Percentiles rank a stretch among this genome's conserved stretches.
phyloP scores from a whole-genome alignment of 2,113 vertebrate species.

The Loxodonta africana region DNA sequence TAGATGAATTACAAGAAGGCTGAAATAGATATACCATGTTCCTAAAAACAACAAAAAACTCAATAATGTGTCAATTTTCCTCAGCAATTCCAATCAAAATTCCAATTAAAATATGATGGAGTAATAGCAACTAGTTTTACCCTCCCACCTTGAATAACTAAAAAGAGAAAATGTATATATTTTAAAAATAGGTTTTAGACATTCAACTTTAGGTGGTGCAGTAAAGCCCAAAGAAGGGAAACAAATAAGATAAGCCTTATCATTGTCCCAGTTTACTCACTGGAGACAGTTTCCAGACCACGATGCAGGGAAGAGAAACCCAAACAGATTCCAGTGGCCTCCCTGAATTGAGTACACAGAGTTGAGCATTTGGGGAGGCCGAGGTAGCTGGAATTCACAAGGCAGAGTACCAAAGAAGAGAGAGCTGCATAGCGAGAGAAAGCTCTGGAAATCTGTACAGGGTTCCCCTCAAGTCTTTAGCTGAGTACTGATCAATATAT shows the following conservation, averaged over 20 bases:
- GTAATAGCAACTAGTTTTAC: not conserved
- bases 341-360: not conserved
- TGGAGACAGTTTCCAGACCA: not conserved
- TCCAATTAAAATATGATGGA: not conserved
- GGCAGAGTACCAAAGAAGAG: not conserved
- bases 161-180: not conserved
- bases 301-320: not conserved
- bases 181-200: not conserved
- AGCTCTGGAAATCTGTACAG: not conserved
- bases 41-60: not conserved
- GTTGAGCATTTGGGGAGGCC: not conserved
- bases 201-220: not conserved
- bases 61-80: not conserved
- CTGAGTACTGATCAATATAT: not conserved
- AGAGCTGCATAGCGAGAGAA: too few relatives aligned
- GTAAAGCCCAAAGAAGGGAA: not conserved
- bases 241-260: accelerated
- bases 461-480: not conserved
- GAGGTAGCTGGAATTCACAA: not conserved
- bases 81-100: not conserved
- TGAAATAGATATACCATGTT: not conserved
- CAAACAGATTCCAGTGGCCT: not conserved
- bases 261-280: not conserved
- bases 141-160: not conserved
- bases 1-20: not conserved